A percentile compares a stretch with the other conserved stretches of the same genome.
Conservation (phyloP, 2,888 invertebrate genomes). For the Laothoe populi region DNA sequence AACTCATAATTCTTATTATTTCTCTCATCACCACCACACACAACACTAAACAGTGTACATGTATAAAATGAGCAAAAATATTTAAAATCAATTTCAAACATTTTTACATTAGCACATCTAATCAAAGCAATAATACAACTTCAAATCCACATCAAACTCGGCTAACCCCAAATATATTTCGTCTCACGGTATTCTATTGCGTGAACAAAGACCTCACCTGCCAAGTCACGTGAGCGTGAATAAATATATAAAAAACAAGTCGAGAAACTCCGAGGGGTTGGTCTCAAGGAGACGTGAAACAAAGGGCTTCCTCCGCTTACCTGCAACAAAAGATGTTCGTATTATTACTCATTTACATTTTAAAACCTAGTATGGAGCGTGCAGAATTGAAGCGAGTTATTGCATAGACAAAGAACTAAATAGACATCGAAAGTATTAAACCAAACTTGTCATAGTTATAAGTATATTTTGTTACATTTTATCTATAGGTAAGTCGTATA, state of each 20-base stretch:
- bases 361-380: not conserved
- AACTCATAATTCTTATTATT: too few species aligned
- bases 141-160: not conserved
- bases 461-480: too few species aligned
- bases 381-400: conserved; percentile 8
- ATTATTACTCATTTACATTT: conserved; percentile 47
- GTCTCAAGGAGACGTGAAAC: conserved; percentile 40
- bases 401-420: too few species aligned
- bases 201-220: conserved; percentile 31
- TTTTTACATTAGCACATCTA: not conserved
- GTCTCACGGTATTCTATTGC: conserved; percentile 27
- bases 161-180: conserved; percentile 8
- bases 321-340: conserved; percentile 66
- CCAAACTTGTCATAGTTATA: too few species aligned
- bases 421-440: too few species aligned
- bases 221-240: conserved; percentile 36
- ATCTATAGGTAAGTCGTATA: too few species aligned
- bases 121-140: not conserved
- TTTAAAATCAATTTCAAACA: too few species aligned
- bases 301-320: conserved; percentile 65
- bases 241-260: conserved; percentile 42
- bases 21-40: too few species aligned
- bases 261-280: conserved; percentile 38
- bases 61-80: too few species aligned
- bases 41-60: too few species aligned